Evolutionary conservation across 1,140 invertebrate species (phyloP), one percentile per base, ranked within the genome.

Genomic region (Dendrolimus punctatus): DNA sequence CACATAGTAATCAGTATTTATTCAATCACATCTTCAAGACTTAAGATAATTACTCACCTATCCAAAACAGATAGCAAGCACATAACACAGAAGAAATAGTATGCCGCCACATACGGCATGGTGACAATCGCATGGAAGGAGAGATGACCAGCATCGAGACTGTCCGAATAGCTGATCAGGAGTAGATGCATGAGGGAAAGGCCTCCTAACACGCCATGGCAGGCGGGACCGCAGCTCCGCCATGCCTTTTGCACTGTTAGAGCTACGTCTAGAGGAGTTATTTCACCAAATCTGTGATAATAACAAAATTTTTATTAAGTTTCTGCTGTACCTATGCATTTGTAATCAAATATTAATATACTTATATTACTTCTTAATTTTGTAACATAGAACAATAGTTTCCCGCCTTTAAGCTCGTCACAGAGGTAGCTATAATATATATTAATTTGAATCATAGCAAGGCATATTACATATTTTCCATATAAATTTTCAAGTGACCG

Each of bases 101-200:
- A 88, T 1, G 80, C 65, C 4, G 85, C 84, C 2, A 87, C 85
- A 53, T 88, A 88, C 4, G 87, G 87, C 80, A 87, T 84, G 0
- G 85, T 83, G 5, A 86, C 79, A 0, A 84, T 79, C 0, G 85
- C 74, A 47, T 87, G 87, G 58, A 88, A 88, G 0, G 87, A 87
- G n/a, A 88, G 62, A 48, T 88, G 87, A 0, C 78, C 79, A 5
- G 81, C 80, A 40, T 83, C 82, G 8, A 85, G 50, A 6, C 81
- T 72, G 44, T 88, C 87, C 0, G 85, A 83, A 40, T 81, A 87
- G 53, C 81, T 78, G 53, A 88, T 79, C 0, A 87, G 69, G 0
- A 88, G 64, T 0, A 87, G 68, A 42, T 88, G 87, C 84, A 88
- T 80, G 0, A 88, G 62, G 0, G 82, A 77, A 6, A 88, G 51